A percentile compares a stretch with the other conserved stretches of the same genome.
Evolutionary conservation across 2,113 vertebrate species (phyloP).

Genomic region (Hippopotamus amphibius): DNA sequence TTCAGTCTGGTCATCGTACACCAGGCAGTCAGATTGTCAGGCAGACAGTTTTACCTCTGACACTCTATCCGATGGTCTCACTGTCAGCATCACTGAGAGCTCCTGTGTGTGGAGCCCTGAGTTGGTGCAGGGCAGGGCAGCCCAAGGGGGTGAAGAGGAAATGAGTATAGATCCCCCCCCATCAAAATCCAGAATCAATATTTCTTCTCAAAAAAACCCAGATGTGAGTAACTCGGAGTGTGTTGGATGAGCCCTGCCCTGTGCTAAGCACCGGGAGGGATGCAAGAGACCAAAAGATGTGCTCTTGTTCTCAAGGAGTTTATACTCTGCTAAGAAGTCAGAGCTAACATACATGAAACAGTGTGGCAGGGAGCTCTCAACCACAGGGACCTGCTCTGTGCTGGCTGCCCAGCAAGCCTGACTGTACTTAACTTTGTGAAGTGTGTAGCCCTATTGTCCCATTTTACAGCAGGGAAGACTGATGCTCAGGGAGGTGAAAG

Average conservation of each 20-base stretch:
- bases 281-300: background rate
- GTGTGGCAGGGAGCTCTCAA: background rate
- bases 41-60: background rate
- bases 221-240: background rate
- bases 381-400: background rate
- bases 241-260: background rate
- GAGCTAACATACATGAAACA: too few relatives aligned
- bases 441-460: background rate
- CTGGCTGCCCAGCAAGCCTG: background rate
- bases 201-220: background rate
- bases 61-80: background rate
- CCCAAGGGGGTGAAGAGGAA: background rate
- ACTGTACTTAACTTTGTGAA: background rate
- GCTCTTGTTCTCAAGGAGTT: background rate
- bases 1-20: background rate
- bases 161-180: background rate
- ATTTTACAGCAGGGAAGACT: background rate
- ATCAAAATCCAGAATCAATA: background rate
- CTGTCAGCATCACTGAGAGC: background rate
- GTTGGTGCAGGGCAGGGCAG: background rate
- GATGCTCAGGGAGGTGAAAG: background rate
- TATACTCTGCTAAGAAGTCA: background rate
- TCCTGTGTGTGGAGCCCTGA: background rate
- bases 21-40: background rate
- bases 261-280: background rate